phyloP scores from a whole-genome alignment of 1,140 invertebrate species.

The Orius insidiosus region DNA sequence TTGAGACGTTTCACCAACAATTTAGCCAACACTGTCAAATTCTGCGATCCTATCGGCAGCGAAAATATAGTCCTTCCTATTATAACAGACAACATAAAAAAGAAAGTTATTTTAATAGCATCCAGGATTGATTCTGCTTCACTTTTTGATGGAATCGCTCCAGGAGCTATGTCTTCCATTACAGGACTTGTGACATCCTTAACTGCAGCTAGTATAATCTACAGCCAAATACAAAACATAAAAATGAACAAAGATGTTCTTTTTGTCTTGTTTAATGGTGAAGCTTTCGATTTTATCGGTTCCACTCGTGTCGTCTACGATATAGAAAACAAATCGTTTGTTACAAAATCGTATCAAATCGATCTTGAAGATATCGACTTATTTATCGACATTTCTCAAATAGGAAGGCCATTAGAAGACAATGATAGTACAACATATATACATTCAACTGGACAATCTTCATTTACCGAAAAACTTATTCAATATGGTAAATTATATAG shows the following conservation, averaged over 20 bases:
- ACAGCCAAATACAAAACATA: neutral
- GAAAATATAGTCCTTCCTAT: constrained; percentile 41
- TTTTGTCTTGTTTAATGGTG: constrained; percentile 81
- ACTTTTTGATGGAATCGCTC: constrained; percentile 63
- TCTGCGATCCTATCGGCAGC: constrained; percentile 77
- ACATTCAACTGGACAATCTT: constrained; percentile 24
- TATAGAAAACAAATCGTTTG: constrained; percentile 48
- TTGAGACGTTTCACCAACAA: constrained; percentile 32
- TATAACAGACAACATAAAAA: constrained; percentile 22
- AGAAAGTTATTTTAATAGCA: constrained; percentile 48
- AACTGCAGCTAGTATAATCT: constrained; percentile 34
- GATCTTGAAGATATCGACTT: constrained; percentile 45
- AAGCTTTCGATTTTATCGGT: constrained; percentile 88
- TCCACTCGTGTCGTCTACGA: constrained; percentile 80
- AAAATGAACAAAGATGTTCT: constrained; percentile 24
- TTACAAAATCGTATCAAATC: constrained; percentile 25
- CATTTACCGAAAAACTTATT: constrained; percentile 12
- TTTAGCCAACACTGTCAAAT: constrained; percentile 37
- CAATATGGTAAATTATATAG: neutral
- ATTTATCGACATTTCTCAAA: constrained; percentile 69
- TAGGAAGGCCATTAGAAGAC: constrained; percentile 31
- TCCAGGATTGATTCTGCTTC: constrained; percentile 69
- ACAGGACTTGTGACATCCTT: constrained; percentile 63
- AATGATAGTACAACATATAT: constrained; percentile 25
- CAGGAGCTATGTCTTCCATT: constrained; percentile 63